These are phyloP conservation scores for Saturnia pavonia DNA, from an alignment of 2,888 invertebrate species.

Conservation along the genomic window DNA sequence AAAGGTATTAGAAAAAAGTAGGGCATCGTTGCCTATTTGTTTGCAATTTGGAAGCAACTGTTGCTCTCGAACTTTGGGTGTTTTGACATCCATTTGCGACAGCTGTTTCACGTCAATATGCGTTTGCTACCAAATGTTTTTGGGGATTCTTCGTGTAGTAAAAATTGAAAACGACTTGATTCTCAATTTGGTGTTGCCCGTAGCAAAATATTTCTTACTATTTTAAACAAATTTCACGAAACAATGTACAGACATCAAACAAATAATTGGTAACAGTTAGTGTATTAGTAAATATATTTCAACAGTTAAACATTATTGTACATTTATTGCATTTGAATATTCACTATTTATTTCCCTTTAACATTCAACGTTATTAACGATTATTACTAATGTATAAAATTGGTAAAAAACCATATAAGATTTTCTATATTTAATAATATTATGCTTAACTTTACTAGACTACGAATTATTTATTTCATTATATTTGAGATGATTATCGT, in stretches of 20 bases:
- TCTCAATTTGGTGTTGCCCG: background rate
- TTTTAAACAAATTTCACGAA: background rate
- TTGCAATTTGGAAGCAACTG: too few relatives aligned
- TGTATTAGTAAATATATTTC: conserved; percentile 8
- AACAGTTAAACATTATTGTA: conserved; percentile 23
- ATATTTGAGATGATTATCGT: conserved; percentile 5
- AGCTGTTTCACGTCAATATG: too few relatives aligned
- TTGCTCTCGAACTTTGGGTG: too few relatives aligned
- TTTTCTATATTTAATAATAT: conserved; percentile 6
- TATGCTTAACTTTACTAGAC: background rate
- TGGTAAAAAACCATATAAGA: background rate
- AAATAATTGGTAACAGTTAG: background rate
- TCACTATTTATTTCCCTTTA: background rate
- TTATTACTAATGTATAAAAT: background rate
- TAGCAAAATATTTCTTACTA: background rate
- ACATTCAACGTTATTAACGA: background rate
- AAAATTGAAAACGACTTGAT: background rate
- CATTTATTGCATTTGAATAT: conserved; percentile 28
- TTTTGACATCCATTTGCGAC: too few relatives aligned
- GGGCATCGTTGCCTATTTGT: too few relatives aligned
- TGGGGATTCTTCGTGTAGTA: too few relatives aligned
- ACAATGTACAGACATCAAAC: background rate
- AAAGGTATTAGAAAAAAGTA: too few relatives aligned
- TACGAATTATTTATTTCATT: background rate
- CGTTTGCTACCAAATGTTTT: too few relatives aligned